Evolutionary conservation across 2,797 vertebrate genomes (phyloP), one percentile per base, ranked within the genome.

Genomic region (Crocidura indochinensis): DNA sequence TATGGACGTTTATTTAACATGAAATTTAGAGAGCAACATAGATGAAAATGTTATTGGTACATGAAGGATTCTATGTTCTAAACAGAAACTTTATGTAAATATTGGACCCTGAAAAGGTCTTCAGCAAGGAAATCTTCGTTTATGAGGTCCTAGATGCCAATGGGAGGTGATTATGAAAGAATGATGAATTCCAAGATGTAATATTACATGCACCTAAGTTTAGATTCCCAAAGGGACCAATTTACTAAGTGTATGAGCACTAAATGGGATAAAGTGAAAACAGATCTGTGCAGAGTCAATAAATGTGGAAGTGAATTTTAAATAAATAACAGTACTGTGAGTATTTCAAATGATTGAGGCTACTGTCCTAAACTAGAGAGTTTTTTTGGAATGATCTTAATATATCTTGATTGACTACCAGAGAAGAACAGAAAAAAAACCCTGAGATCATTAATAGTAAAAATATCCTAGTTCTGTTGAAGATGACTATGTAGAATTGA

Each of bases 221-320:
- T 97, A 96, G 96, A 98, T 97, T 98, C 98, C 98, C 98, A 97
- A 97, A 98, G 98, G 98, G 97, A 97, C 98, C 97, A 98, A 98
- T 98, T 98, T 98, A 94, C 97, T 96, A 97, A 98, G 84, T 95
- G 85, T 96, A 92, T 96, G 97, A 95, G 56, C 82, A 88, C 95
- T 96, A 97, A 98, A 96, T 96, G 91, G 94, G 87, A 97, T 96
- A 74, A 81, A 38, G 84, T 93, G 90, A 96, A 97, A 96, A 96
- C 82, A 94, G 94, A 92, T 51, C 88, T 76, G 22, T 78, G 62
- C 88, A 84, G 94, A 65, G 95, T 94, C 68, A 68, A n/a, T 73
- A 93, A 91, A 46, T 94, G 83, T 94, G 93, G 93, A 96, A 83
- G 65, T 96, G 95, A 97, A 97, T 98, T 97, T 97, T 89, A 94